phyloP scores from a whole-genome alignment of 2,113 vertebrate genomes.

The Abramis brama region DNA sequence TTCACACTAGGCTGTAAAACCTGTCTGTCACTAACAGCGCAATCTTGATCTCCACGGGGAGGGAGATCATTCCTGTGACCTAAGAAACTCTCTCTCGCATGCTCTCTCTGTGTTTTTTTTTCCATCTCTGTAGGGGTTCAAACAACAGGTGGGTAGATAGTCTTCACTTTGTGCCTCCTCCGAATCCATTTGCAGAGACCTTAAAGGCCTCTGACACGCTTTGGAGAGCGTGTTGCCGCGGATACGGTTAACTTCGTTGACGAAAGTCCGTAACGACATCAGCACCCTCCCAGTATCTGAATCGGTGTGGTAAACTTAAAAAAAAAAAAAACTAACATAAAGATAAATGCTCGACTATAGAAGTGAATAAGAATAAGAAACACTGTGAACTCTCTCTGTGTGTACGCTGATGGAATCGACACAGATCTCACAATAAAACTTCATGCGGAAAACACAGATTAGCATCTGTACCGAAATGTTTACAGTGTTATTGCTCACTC shows the following conservation, averaged over 20 bases:
- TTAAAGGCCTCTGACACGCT: slow-evolving; percentile 2
- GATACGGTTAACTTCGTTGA: not conserved
- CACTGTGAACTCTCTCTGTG: not conserved
- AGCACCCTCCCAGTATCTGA: not conserved
- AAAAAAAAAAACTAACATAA: not conserved
- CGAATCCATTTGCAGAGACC: slow-evolving; percentile 46
- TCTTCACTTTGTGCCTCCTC: slow-evolving; percentile 20
- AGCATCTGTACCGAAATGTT: slow-evolving; percentile 28
- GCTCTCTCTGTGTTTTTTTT: not conserved
- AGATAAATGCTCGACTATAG: not conserved
- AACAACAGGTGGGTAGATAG: slow-evolving; percentile 39
- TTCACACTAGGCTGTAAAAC: slow-evolving; percentile 54
- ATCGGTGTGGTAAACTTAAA: too few relatives aligned
- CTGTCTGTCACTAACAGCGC: slow-evolving; percentile 55
- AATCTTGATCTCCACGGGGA: slow-evolving; percentile 54
- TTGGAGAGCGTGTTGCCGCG: slow-evolving; percentile 24
- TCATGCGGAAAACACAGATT: not conserved
- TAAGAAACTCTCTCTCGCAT: slow-evolving; percentile 20
- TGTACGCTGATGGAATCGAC: not conserved
- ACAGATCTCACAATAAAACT: not conserved
- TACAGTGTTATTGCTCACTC: slow-evolving; percentile 9
- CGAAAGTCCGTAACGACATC: not conserved
- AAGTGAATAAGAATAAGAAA: not conserved
- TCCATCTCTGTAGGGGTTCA: slow-evolving; percentile 13
- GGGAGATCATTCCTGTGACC: slow-evolving; percentile 47